Percentiles rank a stretch among this genome's conserved stretches.
Evolutionary conservation across 2,113 vertebrate species (phyloP).

Genomic region (Thamnophis sirtalis): DNA sequence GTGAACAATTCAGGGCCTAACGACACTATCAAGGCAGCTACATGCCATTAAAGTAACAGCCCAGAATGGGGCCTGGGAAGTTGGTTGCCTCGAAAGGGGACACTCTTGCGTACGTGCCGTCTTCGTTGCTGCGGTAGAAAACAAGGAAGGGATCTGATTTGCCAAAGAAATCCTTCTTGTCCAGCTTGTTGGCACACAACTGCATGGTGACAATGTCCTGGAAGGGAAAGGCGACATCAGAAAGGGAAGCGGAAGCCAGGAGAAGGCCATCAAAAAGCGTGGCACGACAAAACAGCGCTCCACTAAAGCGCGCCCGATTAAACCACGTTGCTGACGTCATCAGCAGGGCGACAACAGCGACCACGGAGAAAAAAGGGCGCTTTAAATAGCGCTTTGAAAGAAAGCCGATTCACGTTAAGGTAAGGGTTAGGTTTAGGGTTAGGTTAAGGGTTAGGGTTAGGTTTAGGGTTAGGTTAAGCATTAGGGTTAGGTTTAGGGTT

Average conservation of each 20-base stretch:
- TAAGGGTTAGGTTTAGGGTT: too few species aligned
- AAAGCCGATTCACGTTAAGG: too few species aligned
- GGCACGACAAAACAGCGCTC: too few species aligned
- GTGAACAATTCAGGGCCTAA: not conserved
- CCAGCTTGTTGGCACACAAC: constrained; percentile 95
- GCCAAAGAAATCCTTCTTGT: constrained; percentile 99
- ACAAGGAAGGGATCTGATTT: constrained; percentile 97
- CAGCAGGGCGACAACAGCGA: too few species aligned
- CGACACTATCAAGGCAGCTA: not conserved
- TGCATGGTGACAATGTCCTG: constrained; percentile 98
- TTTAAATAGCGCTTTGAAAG: too few species aligned
- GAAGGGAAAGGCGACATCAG: not conserved
- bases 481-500: too few species aligned
- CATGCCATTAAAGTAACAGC: not conserved
- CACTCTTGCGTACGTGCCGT: constrained; percentile 83
- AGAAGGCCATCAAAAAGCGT: too few species aligned
- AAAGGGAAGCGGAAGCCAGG: not conserved
- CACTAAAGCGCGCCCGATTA: too few species aligned
- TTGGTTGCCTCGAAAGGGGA: not conserved
- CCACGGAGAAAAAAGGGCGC: too few species aligned
- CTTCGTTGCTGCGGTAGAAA: constrained; percentile 97
- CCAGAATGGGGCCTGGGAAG: not conserved
- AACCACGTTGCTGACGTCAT: too few species aligned
- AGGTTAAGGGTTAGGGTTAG: too few species aligned
- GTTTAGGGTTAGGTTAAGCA: too few species aligned